Percentiles rank a stretch among this genome's conserved stretches.
Evolutionary conservation across 2,888 invertebrate species (phyloP).

Genomic region (Parnassius smintheus): DNA sequence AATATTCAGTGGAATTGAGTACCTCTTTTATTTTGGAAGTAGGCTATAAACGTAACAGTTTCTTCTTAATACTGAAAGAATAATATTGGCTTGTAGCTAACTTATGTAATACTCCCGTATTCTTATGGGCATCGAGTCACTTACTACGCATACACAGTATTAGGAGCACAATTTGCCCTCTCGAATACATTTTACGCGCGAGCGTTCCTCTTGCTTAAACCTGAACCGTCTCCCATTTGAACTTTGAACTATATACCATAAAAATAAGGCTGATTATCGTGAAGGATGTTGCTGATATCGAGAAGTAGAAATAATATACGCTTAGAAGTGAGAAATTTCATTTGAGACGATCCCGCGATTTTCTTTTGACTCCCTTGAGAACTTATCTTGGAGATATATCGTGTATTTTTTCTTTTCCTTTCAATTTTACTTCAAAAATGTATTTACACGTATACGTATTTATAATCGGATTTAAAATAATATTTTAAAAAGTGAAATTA

Average conservation of each 20-base stretch:
- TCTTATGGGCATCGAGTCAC: not conserved
- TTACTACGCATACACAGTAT: conserved; percentile 33
- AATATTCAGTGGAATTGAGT: too few species aligned
- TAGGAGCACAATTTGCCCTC: conserved; percentile 66
- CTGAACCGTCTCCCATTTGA: conserved; percentile 3
- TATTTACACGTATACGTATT: not conserved
- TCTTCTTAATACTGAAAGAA: too few species aligned
- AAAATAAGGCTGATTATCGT: conserved; percentile 23
- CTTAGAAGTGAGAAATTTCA: conserved; percentile 73
- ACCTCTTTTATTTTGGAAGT: too few species aligned
- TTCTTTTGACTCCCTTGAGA: conserved; percentile 58
- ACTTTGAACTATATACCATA: conserved; percentile 32
- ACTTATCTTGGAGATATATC: conserved; percentile 58
- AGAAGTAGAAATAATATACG: conserved; percentile 51
- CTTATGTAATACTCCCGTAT: not conserved
- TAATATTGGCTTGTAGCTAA: too few species aligned
- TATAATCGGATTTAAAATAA: too few species aligned
- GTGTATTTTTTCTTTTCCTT: conserved; percentile 37
- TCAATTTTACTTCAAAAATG: not conserved
- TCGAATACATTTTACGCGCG: conserved; percentile 65
- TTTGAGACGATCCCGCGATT: conserved; percentile 76
- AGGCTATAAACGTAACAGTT: too few species aligned
- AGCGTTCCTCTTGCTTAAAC: conserved; percentile 46
- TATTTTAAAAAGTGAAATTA: too few species aligned
- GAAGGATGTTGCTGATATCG: not conserved